Evolutionary conservation across 2,797 vertebrate genomes (phyloP), one percentile per base, ranked within the genome.

Genomic region (Phataginus tetradactyla): DNA sequence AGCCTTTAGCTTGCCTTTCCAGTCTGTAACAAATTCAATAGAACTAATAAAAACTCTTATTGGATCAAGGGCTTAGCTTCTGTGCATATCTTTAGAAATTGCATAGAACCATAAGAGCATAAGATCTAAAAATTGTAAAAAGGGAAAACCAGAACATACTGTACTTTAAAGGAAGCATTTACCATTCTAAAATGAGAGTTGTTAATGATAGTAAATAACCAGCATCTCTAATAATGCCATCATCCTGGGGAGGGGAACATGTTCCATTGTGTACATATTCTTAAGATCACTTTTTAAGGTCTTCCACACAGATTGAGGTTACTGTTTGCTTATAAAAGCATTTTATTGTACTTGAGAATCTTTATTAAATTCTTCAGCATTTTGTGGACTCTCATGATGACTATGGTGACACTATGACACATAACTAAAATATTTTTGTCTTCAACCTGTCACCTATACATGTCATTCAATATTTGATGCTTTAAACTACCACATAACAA

Each of bases 11-110:
- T 96, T 80, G 83, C 66, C 96, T 96, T 95, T 86, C 96, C 95
- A 94, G 92, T 94, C 94, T 37, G 72, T 77, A 17, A 64, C 68
- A 85, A 84, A 85, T 74, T 87, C 77, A 94, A 4, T 96, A 96
- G 83, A 97, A 97, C 80, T 96, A 93, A 79, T 71, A 81, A 91
- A 95, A 94, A 51, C 10, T 45, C 25, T 49, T 69, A 34, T 77
- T 92, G 94, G 91, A 98, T 96, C 90, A 96, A 75, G 96, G 95
- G 91, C 90, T 98, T 63, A 72, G 77, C 74, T 97, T 98, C 94
- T 98, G 95, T 92, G 80, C 39, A 96, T 98, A 97, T 86, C 94
- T 84, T 96, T 39, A 96, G 97, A 98, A 97, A 96, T 94, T 97
- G 95, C 71, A 97, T 96, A 92, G 97, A 85, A 93, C 79, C 39